Base-by-base conservation (phyloP, 2,888 invertebrate genomes). In the Ariolimax columbianus region DNA sequence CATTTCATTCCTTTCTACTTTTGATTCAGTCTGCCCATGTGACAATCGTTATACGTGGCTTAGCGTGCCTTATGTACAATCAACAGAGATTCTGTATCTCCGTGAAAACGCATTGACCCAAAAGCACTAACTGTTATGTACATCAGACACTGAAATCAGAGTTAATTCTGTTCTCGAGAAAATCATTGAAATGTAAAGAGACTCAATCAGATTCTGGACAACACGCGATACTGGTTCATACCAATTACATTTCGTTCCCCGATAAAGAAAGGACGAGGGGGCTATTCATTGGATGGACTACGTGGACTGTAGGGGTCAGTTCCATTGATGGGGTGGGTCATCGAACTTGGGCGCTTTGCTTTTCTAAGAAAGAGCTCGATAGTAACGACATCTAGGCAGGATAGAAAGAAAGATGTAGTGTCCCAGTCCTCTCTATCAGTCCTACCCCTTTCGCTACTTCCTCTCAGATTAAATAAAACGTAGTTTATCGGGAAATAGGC, bases 181-280 rank as follows among this genome's bases (percentile, higher is more conserved):
- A 77, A 30, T 47, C 47, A 77, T 4, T 59, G 59, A n/a, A n/a
- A 72, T 72, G 40, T 72, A 72, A 72, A 59, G 59, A 26, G 59
- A 59, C 59, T 59, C 59, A 59, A 59, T 59, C 59, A 59, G 59
- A 59, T 59, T 59, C 23, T 59, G 59, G 23, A 23, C 23, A 59
- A 26, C 59, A 59, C 59, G 59, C 59, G 59, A 59, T 59, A 59
- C 23, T 59, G 59, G 59, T 59, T 59, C 26, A 14, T 23, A 59
- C 4, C 14, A 59, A 59, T 59, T 59, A 9, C 59, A 59, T 59
- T 59, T 59, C 23, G 59, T 26, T 59, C 59, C 4, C 23, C 59
- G 9, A 51, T 59, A 23, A 59, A 59, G 9, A 59, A 59, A 59
- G 26, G 59, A 26, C 17, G 59, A 4, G 14, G 11, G 23, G 26